Conservation (phyloP, 2,888 invertebrate genomes). For the Andrena minutula region DNA sequence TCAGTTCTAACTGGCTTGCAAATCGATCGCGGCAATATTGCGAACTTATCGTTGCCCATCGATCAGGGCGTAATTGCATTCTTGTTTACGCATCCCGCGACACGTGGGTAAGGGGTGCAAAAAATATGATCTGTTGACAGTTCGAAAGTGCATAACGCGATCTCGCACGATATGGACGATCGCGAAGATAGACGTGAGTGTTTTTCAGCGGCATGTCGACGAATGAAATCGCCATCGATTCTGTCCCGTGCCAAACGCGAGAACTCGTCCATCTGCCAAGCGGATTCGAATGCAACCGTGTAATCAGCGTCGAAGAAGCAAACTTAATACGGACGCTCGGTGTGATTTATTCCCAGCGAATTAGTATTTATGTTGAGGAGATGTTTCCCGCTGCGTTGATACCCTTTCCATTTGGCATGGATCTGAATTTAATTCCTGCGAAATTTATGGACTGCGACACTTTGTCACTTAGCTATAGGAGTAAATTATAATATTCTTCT, state of each 20-base stretch:
- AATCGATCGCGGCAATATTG: neutral
- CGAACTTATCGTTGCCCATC: neutral
- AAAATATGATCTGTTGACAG: conserved; percentile 7
- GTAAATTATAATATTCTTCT: too few species aligned
- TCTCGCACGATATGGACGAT: conserved; percentile 7
- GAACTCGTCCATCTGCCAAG: conserved; percentile 24
- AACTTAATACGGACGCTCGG: conserved; percentile 7
- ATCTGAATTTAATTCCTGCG: conserved; percentile 25
- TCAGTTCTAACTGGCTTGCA: neutral
- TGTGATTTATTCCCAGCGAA: conserved; percentile 43
- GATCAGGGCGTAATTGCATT: conserved; percentile 3
- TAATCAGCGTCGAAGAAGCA: conserved; percentile 30
- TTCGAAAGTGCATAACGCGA: conserved; percentile 5
- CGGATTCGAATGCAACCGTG: conserved; percentile 10
- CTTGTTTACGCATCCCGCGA: neutral
- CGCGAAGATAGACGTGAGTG: neutral
- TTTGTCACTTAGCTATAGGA: neutral
- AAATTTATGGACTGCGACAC: conserved; percentile 1
- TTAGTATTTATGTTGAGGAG: conserved; percentile 28
- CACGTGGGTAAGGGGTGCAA: too few species aligned
- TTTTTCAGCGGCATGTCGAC: conserved; percentile 2
- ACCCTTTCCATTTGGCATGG: conserved; percentile 18
- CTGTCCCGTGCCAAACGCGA: conserved; percentile 16
- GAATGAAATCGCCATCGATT: conserved; percentile 39
- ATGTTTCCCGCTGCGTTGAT: conserved; percentile 19